Evolutionary conservation across 2,113 vertebrate genomes (phyloP).

Genomic region (Nycticorax nycticorax): DNA sequence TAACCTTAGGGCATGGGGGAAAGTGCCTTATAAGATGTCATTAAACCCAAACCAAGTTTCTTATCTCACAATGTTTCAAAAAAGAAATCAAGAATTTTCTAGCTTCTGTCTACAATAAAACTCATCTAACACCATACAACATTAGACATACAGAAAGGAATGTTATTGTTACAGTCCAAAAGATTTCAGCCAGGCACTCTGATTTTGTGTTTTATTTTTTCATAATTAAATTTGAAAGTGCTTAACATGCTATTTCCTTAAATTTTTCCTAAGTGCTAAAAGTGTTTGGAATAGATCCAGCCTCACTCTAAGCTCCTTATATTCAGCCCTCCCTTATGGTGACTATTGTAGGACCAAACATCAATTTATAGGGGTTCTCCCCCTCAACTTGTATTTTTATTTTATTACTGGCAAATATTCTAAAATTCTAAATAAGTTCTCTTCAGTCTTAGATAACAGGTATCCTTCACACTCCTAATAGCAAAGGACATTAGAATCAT

Average conservation of each 20-base stretch:
- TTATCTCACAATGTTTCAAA: background rate
- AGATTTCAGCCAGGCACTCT: background rate
- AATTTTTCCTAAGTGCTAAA: conserved; percentile 27
- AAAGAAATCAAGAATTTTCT: background rate
- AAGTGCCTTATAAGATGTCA: background rate
- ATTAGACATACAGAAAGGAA: background rate
- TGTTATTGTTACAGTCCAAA: background rate
- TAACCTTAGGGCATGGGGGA: background rate
- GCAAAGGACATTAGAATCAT: background rate
- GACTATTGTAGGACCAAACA: background rate
- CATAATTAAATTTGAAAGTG: background rate
- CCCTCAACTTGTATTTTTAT: background rate
- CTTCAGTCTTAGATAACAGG: background rate
- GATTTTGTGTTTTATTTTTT: conserved; percentile 6
- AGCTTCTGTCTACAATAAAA: background rate
- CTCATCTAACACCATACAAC: background rate
- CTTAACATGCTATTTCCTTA: background rate
- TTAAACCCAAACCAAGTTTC: background rate
- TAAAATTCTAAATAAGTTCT: background rate
- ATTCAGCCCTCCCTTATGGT: background rate
- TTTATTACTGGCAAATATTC: background rate
- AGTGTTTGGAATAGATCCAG: conserved; percentile 22
- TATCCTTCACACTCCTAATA: background rate
- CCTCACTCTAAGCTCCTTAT: conserved; percentile 14
- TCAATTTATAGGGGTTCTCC: background rate